Percentiles rank a stretch among this genome's conserved stretches.
These are phyloP conservation scores for Marmota flaviventris DNA, from an alignment of 2,113 vertebrate genomes.

Conservation along the genomic window DNA sequence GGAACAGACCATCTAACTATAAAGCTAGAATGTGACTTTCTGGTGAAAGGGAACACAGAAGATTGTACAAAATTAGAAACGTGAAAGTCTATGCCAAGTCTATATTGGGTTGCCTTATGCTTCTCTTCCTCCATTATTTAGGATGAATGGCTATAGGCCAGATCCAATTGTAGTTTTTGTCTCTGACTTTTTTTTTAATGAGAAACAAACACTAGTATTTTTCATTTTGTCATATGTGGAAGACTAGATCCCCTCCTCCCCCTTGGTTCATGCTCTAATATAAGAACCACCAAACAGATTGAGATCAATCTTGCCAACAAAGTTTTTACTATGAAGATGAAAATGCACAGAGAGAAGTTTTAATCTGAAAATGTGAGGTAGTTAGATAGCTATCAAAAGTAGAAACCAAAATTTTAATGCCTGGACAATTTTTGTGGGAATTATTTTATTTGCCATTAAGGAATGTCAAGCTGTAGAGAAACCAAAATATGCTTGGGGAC, in stretches of 20 bases:
- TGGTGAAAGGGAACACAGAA: slow-evolving; percentile 56
- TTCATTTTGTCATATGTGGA: slow-evolving; percentile 59
- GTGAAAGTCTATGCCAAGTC: slow-evolving; percentile 35
- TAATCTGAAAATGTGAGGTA: slow-evolving; percentile 70
- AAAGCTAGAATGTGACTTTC: slow-evolving; percentile 57
- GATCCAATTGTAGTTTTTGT: slow-evolving; percentile 62
- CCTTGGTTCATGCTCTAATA: slow-evolving; percentile 65
- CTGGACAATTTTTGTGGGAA: slow-evolving; percentile 1
- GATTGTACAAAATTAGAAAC: slow-evolving; percentile 63
- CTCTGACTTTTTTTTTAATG: slow-evolving; percentile 59
- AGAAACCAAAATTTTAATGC: slow-evolving; percentile 56
- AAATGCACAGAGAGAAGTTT: slow-evolving; percentile 66
- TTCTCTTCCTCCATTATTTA: slow-evolving; percentile 72
- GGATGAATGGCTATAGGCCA: slow-evolving; percentile 65
- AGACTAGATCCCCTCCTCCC: slow-evolving; percentile 17
- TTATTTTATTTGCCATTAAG: slow-evolving; percentile 69
- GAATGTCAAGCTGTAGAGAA: background rate
- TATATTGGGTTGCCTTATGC: slow-evolving; percentile 64
- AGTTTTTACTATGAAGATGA: slow-evolving; percentile 66
- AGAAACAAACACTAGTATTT: slow-evolving; percentile 77
- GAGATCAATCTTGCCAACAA: slow-evolving; percentile 72
- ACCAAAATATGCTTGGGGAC: background rate
- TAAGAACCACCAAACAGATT: slow-evolving; percentile 71
- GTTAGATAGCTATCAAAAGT: slow-evolving; percentile 47
- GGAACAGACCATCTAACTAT: slow-evolving; percentile 19